These are phyloP conservation scores for Eptesicus fuscus DNA, from an alignment of 2,113 vertebrate species.

Conservation along the genomic window DNA sequence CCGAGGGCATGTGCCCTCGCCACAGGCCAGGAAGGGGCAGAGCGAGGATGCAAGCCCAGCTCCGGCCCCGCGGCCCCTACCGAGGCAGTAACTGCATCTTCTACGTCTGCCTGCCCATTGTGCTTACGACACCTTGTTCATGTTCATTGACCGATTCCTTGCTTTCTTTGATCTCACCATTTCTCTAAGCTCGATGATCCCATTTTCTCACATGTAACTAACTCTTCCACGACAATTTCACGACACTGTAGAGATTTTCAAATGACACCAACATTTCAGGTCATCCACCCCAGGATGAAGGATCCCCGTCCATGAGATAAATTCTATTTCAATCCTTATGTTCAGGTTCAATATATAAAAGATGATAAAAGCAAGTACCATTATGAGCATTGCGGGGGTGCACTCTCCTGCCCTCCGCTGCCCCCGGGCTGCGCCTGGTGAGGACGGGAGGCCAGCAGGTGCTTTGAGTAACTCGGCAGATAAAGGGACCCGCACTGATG, in stretches of 20 bases:
- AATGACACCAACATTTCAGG: constrained; percentile 33
- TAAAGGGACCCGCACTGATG: not conserved
- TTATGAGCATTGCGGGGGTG: not conserved
- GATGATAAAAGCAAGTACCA: not conserved
- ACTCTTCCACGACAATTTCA: not conserved
- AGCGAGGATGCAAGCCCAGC: not conserved
- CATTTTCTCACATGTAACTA: not conserved
- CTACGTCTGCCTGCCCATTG: not conserved
- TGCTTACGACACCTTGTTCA: not conserved
- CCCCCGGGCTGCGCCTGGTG: not conserved
- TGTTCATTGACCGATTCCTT: not conserved
- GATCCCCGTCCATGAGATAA: not conserved
- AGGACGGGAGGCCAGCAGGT: not conserved
- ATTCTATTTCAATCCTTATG: constrained; percentile 30
- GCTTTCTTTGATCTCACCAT: not conserved
- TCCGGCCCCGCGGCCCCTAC: not conserved
- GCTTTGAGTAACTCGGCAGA: not conserved
- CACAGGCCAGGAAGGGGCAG: not conserved
- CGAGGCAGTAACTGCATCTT: not conserved
- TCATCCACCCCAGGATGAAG: constrained; percentile 10
- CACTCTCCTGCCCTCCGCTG: not conserved
- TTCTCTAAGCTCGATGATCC: not conserved
- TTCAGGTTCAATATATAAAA: constrained; percentile 32
- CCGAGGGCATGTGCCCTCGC: not conserved
- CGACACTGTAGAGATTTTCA: not conserved